Percentiles rank a stretch among this genome's conserved stretches.
Conservation (phyloP, 2,113 vertebrate species). For the Thermophis baileyi region DNA sequence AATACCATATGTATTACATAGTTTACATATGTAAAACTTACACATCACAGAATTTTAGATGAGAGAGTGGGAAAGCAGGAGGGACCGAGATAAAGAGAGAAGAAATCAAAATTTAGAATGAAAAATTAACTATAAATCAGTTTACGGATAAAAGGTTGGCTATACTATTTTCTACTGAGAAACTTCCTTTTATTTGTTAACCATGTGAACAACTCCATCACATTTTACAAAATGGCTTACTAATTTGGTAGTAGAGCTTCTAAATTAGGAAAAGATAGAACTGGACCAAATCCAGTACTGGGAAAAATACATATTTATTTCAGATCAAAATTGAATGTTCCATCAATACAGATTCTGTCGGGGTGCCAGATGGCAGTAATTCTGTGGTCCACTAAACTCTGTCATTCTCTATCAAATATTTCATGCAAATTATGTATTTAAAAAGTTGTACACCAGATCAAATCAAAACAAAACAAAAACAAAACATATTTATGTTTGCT, state of each 20-base stretch:
- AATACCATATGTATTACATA: not conserved
- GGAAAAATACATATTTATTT: not conserved
- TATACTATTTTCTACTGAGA: not conserved
- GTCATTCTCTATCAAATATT: not conserved
- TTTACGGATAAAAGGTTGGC: not conserved
- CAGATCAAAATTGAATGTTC: not conserved
- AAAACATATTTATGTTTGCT: not conserved
- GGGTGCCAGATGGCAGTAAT: not conserved
- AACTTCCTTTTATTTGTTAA: not conserved
- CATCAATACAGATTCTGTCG: not conserved
- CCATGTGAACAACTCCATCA: not conserved
- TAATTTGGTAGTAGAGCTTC: not conserved
- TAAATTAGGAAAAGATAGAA: not conserved
- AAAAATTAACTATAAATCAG: not conserved
- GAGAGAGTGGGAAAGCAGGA: not conserved
- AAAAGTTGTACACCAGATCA: not conserved
- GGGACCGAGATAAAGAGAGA: not conserved
- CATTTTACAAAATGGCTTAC: not conserved
- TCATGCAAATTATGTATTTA: not conserved
- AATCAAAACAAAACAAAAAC: not conserved
- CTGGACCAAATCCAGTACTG: not conserved
- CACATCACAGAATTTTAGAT: not conserved
- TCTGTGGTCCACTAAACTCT: not conserved
- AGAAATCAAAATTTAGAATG: not conserved
- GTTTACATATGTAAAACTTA: not conserved